Evolutionary conservation across 2,113 vertebrate genomes (phyloP).

Genomic region (Odontesthes bonariensis): DNA sequence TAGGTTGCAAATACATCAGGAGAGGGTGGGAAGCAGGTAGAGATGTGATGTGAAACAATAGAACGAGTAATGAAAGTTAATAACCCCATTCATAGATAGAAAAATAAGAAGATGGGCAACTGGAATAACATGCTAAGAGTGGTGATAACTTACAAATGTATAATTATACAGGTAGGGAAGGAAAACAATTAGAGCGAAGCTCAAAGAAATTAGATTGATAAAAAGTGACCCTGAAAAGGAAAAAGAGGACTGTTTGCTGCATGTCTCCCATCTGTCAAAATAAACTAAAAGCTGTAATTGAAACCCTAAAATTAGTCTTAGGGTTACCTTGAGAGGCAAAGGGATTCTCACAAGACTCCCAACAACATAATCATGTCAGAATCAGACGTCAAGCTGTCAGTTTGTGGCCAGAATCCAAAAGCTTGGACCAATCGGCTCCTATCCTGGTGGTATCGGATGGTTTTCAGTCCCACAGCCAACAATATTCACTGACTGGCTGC

Average conservation of each 20-base stretch:
- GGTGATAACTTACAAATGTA: background rate
- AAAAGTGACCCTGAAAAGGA: background rate
- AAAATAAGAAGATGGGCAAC: background rate
- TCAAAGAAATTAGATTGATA: background rate
- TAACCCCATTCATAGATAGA: background rate
- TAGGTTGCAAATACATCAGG: background rate
- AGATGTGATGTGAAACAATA: background rate
- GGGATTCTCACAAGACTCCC: too few species aligned
- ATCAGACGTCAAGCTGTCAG: too few species aligned
- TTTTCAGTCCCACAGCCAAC: too few species aligned
- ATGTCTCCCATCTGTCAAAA: background rate
- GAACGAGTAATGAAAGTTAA: background rate
- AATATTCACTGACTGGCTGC: too few species aligned
- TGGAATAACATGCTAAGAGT: constrained; percentile 1
- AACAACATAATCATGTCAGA: too few species aligned
- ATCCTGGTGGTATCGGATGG: too few species aligned
- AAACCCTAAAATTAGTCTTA: too few species aligned
- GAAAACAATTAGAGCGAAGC: background rate
- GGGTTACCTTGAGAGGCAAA: too few species aligned
- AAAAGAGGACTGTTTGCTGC: background rate
- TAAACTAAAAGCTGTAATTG: too few species aligned
- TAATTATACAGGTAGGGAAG: background rate
- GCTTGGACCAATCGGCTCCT: too few species aligned
- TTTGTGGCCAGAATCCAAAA: too few species aligned
- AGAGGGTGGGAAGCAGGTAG: background rate